Evolutionary conservation across 2,113 vertebrate genomes (phyloP).

Genomic region (Rattus rattus): DNA sequence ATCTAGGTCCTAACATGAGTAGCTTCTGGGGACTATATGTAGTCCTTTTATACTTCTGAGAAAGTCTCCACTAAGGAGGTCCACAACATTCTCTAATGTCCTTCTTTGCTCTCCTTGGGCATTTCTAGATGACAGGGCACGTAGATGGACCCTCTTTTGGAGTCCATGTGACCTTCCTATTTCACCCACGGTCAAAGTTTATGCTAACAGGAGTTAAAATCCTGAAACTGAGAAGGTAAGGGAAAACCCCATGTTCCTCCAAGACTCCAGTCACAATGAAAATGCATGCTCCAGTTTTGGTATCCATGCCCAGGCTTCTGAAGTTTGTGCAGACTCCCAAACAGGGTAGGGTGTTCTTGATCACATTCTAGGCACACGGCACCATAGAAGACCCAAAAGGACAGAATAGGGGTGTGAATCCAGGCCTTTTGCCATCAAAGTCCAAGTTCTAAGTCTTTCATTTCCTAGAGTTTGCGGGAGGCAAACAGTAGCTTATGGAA

Average conservation of each 20-base stretch:
- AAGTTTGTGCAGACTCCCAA: not conserved
- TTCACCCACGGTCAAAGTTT: conserved; percentile 10
- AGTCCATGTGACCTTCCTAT: not conserved
- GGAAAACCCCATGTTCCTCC: not conserved
- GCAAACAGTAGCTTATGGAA: not conserved
- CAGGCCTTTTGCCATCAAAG: not conserved
- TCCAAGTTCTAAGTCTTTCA: not conserved
- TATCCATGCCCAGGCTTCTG: not conserved
- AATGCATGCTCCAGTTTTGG: not conserved
- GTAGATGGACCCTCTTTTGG: not conserved
- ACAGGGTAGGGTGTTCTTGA: not conserved
- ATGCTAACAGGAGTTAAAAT: not conserved
- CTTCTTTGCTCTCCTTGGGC: not conserved
- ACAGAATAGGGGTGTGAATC: not conserved
- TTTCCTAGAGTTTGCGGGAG: not conserved
- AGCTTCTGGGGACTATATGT: not conserved
- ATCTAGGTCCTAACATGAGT: too few species aligned
- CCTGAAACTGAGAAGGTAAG: conserved; percentile 16
- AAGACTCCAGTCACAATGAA: conserved; percentile 3
- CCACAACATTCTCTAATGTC: not conserved
- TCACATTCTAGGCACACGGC: not conserved
- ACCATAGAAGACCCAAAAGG: not conserved
- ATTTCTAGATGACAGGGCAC: not conserved
- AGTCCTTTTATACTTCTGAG: not conserved
- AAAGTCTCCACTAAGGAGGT: not conserved